Conservation (phyloP, 2,888 invertebrate genomes). For the Nomada hirtipes region DNA sequence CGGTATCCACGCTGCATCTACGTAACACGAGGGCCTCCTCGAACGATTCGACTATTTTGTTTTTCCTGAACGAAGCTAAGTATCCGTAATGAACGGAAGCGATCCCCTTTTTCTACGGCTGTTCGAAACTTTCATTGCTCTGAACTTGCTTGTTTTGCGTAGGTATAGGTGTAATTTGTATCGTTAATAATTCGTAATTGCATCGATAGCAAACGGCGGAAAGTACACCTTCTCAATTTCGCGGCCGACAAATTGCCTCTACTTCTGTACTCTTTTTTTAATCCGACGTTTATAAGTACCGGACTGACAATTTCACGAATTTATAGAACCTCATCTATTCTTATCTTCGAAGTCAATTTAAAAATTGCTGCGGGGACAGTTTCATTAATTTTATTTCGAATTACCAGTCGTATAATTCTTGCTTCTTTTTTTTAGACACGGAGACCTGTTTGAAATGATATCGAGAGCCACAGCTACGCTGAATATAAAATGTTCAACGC, state of each 20-base stretch:
- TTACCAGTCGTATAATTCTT: too few species aligned
- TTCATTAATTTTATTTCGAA: too few species aligned
- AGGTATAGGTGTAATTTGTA: background rate
- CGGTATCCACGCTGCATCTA: background rate
- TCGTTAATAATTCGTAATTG: constrained; percentile 2
- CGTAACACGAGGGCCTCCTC: background rate
- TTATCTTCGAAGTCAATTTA: too few species aligned
- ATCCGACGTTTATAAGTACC: too few species aligned
- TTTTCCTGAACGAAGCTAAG: background rate
- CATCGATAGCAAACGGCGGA: background rate
- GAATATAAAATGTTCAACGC: background rate
- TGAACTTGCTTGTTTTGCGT: background rate
- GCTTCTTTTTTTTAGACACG: too few species aligned
- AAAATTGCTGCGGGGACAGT: too few species aligned
- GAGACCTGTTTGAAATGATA: too few species aligned
- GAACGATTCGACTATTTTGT: background rate
- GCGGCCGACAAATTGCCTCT: background rate
- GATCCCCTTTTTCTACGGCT: constrained; percentile 1
- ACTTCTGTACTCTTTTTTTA: too few species aligned
- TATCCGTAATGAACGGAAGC: constrained; percentile 5
- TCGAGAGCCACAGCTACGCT: background rate
- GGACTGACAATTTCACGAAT: too few species aligned
- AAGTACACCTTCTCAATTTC: background rate
- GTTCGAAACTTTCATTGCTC: background rate
- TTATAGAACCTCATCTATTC: too few species aligned